These are phyloP conservation scores for Philopedon plagiatum DNA, from an alignment of 2,888 invertebrate genomes.

Conservation along the genomic window DNA sequence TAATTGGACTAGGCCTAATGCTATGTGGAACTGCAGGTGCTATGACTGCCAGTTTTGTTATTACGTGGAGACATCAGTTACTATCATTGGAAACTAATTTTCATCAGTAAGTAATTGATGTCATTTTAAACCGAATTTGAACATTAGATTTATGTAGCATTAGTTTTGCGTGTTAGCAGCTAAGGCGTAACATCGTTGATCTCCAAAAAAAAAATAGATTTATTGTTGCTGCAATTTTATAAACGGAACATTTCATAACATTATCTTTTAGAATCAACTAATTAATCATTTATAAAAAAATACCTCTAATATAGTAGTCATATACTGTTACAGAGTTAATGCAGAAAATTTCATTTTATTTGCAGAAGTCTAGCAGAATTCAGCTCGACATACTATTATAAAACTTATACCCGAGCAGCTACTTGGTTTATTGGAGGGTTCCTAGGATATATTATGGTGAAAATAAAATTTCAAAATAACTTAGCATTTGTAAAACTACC, in stretches of 20 bases:
- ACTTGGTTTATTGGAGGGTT: conserved; percentile 57
- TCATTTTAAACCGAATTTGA: too few relatives aligned
- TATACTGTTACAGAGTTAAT: too few relatives aligned
- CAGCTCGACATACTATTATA: conserved; percentile 50
- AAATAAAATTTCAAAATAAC: conserved; percentile 41
- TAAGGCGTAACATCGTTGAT: too few relatives aligned
- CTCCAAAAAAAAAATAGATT: too few relatives aligned
- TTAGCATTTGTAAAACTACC: not conserved
- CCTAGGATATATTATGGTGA: conserved; percentile 53
- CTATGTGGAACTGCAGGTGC: conserved; percentile 42
- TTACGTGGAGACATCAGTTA: conserved; percentile 51
- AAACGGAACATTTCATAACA: too few relatives aligned
- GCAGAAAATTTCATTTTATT: not conserved
- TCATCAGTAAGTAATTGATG: conserved; percentile 29
- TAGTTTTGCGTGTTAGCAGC: too few relatives aligned
- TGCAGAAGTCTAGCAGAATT: conserved; percentile 17
- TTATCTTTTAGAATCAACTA: too few relatives aligned
- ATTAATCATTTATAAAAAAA: too few relatives aligned
- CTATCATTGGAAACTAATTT: conserved; percentile 51
- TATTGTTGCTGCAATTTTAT: too few relatives aligned
- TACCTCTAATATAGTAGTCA: too few relatives aligned
- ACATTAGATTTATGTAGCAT: too few relatives aligned
- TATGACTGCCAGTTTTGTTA: conserved; percentile 45
- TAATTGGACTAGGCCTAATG: conserved; percentile 44
- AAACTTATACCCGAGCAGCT: conserved; percentile 53